phyloP scores from a whole-genome alignment of 64 coral and sea anemone species.

The Cladopsammia gracilis region DNA sequence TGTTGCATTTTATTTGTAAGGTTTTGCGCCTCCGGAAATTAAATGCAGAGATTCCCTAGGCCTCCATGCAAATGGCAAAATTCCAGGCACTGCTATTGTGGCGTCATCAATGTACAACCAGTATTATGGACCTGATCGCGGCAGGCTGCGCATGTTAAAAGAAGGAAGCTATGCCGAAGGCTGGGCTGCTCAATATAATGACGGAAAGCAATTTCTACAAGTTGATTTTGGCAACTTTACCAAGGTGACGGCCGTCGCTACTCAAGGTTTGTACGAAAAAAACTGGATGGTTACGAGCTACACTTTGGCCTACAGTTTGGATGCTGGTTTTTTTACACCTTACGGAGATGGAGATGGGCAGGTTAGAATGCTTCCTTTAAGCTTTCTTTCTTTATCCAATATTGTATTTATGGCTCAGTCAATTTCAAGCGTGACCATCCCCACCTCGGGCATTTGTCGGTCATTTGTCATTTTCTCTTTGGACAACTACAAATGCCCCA shows the following conservation, averaged over 20 bases:
- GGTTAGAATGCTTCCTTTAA: background rate
- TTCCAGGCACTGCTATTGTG: background rate
- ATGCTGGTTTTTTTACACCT: background rate
- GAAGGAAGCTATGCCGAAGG: background rate
- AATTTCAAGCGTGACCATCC: too few species aligned
- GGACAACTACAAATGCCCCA: too few species aligned
- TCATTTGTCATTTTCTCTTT: too few species aligned
- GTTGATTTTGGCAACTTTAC: background rate
- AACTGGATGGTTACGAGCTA: constrained; percentile 25
- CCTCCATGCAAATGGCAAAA: background rate
- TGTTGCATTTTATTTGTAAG: background rate
- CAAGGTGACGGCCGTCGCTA: background rate
- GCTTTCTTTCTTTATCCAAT: too few species aligned
- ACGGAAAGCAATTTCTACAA: background rate
- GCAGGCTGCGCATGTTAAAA: background rate
- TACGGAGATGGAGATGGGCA: background rate
- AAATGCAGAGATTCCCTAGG: constrained; percentile 8
- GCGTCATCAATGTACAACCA: constrained; percentile 9
- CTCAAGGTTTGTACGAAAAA: background rate
- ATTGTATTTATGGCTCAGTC: too few species aligned
- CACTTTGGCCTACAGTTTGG: constrained; percentile 21
- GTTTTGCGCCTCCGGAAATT: background rate
- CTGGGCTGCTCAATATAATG: constrained; percentile 22
- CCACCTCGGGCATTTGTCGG: too few species aligned
- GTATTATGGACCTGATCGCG: background rate